phyloP scores from a whole-genome alignment of 2,888 invertebrate species.

The Mimas tiliae region DNA sequence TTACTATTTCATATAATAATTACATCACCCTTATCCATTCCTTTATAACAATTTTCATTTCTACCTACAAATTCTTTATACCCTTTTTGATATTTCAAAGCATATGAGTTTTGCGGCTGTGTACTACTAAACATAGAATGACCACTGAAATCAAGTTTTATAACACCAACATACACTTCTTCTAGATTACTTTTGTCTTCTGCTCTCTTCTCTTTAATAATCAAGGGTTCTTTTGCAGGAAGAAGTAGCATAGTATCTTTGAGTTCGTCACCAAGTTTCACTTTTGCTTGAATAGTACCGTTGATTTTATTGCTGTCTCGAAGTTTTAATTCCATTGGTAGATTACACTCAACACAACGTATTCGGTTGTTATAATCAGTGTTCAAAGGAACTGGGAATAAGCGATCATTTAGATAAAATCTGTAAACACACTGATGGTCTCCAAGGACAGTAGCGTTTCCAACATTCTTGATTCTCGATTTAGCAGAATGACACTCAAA shows the following conservation, averaged over 20 bases:
- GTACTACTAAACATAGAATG: constrained; percentile 63
- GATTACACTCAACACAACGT: constrained; percentile 78
- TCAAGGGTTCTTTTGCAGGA: constrained; percentile 67
- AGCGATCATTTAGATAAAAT: constrained; percentile 83
- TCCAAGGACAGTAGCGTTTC: constrained; percentile 50
- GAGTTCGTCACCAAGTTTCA: constrained; percentile 56
- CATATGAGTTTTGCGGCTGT: constrained; percentile 65
- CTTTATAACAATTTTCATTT: constrained; percentile 53
- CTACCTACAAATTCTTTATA: constrained; percentile 53
- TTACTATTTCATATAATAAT: constrained; percentile 53
- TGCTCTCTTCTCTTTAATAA: constrained; percentile 65
- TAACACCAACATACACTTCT: constrained; percentile 69
- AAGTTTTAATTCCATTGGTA: constrained; percentile 60
- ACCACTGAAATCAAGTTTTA: constrained; percentile 62
- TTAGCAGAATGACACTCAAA: constrained; percentile 86
- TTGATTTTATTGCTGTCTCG: constrained; percentile 49
- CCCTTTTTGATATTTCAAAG: constrained; percentile 74
- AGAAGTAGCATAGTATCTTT: constrained; percentile 67
- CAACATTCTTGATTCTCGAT: constrained; percentile 56
- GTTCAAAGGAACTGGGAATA: constrained; percentile 82
- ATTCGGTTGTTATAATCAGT: constrained; percentile 72
- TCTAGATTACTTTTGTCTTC: constrained; percentile 49
- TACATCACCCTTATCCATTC: constrained; percentile 54
- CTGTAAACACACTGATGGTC: constrained; percentile 82
- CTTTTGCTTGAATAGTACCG: constrained; percentile 77